Evolutionary conservation across 64 coral and sea anemone species (phyloP), one percentile per base, ranked within the genome.

Genomic region (Hydrozoanthus tunicans): DNA sequence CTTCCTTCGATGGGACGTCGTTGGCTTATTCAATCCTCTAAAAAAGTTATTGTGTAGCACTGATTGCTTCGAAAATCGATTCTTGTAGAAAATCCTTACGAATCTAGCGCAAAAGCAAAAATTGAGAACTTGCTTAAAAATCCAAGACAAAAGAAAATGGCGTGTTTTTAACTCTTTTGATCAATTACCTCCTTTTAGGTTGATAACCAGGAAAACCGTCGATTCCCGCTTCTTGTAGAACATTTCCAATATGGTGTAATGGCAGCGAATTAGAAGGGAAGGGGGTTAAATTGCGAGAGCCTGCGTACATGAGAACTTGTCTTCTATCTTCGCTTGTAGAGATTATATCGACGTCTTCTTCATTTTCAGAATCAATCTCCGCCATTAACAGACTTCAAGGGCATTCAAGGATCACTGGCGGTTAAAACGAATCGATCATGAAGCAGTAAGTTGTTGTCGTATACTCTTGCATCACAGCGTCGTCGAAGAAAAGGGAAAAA

Each of bases 121-220:
- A 88, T 53, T 5, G 26, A 57, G 20, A 88, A 75, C 11, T 60
- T 51, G 23, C 51, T 88, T 56, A 56, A 88, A 85, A 88, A 52
- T 51, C 68, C 56, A 59, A 74, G 84, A 88, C 84, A 88, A 88
- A 88, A 70, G 68, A 88, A 88, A 88, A 88, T 88, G 84, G 84
- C 84, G 70, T 88, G 56, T 74, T 60, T 20, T 11, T 11, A 15
- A 8, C 6, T 73, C 13, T 53, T 86, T 56, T 73, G 53, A 56
- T 57, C 67, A 73, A 60, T 73, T 88, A 88, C 84, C 84, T 88
- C 61, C 68, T 58, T 6, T 88, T 88, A 10, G 54, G 68, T 5
- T 88, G 84, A 75, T 74, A 73, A 53, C 84, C 56, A 11, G 55
- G 24, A 74, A 88, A 56, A 74, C 59, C 84, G 0, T 88, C 68